Evolutionary conservation across 2,888 invertebrate genomes (phyloP).

Genomic region (Aromia moschata): DNA sequence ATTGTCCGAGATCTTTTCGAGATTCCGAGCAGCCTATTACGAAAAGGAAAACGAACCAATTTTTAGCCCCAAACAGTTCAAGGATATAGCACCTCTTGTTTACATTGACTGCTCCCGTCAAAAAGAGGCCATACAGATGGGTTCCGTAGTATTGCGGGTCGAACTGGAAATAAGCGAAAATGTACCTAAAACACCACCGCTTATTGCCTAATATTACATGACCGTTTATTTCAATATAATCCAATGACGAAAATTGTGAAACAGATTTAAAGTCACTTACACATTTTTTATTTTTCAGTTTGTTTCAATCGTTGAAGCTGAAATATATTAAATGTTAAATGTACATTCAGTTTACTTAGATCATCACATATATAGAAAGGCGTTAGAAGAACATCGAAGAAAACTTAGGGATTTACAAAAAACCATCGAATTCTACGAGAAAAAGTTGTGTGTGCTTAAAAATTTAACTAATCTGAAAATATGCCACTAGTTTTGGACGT

Average conservation of each 20-base stretch:
- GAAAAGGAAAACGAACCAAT: neutral
- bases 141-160: constrained; percentile 20
- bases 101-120: constrained; percentile 17
- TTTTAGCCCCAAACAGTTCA: neutral
- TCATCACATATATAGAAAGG: too few species aligned
- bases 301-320: too few species aligned
- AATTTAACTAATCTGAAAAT: neutral
- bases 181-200: constrained; percentile 16
- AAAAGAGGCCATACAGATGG: constrained; percentile 12
- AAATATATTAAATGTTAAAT: too few species aligned
- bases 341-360: too few species aligned
- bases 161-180: constrained; percentile 23
- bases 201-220: constrained; percentile 27
- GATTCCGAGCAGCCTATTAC: neutral
- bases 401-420: too few species aligned
- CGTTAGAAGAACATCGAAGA: too few species aligned
- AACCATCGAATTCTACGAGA: too few species aligned
- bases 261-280: too few species aligned
- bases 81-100: constrained; percentile 10
- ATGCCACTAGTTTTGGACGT: neutral
- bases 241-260: constrained; percentile 7
- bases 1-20: neutral
- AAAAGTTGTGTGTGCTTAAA: too few species aligned
- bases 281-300: too few species aligned
- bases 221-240: constrained; percentile 1